Conservation (phyloP, 2,797 vertebrate genomes). For the Potorous gilbertii region DNA sequence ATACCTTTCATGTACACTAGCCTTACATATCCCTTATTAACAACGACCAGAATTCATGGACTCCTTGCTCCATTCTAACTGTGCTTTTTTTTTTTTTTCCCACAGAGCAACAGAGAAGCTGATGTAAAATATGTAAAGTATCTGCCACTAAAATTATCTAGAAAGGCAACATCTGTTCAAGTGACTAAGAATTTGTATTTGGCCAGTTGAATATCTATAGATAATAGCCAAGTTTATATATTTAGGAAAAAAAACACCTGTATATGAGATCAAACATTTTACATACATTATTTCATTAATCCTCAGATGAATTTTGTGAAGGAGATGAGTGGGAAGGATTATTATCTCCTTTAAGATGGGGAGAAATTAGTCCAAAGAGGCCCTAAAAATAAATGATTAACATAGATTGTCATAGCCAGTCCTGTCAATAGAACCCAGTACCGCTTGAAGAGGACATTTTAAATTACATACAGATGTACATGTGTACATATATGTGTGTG, state of each 20-base stretch:
- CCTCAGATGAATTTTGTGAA: conserved; percentile 38
- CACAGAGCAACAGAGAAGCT: not conserved
- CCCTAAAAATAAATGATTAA: not conserved
- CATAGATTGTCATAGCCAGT: not conserved
- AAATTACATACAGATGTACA: not conserved
- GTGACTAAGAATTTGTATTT: conserved; percentile 24
- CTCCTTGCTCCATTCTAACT: not conserved
- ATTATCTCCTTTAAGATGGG: conserved; percentile 27
- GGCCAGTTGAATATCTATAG: conserved; percentile 19
- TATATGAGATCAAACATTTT: conserved; percentile 31
- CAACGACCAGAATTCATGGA: not conserved
- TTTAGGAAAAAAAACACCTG: not conserved
- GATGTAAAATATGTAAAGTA: conserved; percentile 32
- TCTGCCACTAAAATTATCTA: conserved; percentile 35
- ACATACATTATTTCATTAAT: conserved; percentile 37
- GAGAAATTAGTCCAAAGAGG: conserved; percentile 36
- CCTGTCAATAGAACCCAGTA: not conserved
- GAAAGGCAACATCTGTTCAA: conserved; percentile 5
- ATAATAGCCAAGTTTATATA: conserved; percentile 4
- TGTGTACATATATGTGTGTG: not conserved
- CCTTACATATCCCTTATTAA: not conserved
- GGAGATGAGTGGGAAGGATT: not conserved
- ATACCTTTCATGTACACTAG: conserved; percentile 1
- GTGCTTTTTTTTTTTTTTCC: not conserved
- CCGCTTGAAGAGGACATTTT: not conserved